Evolutionary conservation across 1,140 invertebrate species (phyloP).

Genomic region (Leguminivora glycinivorella): DNA sequence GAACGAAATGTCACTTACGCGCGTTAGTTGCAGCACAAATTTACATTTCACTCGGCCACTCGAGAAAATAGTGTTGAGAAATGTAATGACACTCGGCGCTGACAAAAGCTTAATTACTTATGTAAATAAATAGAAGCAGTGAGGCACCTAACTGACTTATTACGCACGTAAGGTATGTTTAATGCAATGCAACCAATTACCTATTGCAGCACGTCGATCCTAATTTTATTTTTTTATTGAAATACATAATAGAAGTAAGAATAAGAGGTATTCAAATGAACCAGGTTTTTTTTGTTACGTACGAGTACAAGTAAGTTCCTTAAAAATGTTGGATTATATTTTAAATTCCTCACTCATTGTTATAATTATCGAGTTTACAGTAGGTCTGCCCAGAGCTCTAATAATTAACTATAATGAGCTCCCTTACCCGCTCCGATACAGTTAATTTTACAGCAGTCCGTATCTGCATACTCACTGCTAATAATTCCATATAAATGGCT

Average conservation of each 20-base stretch:
- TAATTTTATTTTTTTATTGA: no score
- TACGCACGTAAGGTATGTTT: no score
- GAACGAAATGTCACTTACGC: slow-evolving; percentile 24
- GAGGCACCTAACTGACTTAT: no score
- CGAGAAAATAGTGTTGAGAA: slow-evolving; percentile 21
- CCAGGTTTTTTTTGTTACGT: no score
- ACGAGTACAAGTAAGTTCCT: no score
- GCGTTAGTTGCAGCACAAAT: slow-evolving; percentile 19
- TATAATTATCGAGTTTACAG: not conserved
- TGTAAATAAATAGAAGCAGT: not conserved
- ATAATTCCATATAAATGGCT: not conserved
- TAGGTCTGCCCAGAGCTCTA: not conserved
- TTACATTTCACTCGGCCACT: slow-evolving; percentile 21
- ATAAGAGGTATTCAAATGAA: no score
- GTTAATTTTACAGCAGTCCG: slow-evolving; percentile 12
- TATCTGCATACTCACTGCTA: slow-evolving; percentile 1
- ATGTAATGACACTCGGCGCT: not conserved
- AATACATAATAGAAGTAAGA: no score
- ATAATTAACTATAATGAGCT: not conserved
- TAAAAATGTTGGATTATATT: no score
- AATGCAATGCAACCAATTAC: no score
- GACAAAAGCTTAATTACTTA: slow-evolving; percentile 14
- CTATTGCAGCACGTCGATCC: no score
- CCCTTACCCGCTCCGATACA: not conserved
- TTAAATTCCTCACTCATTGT: not conserved